These are phyloP conservation scores for Pempheris klunzingeri DNA, from an alignment of 2,797 vertebrate genomes.

Conservation along the genomic window DNA sequence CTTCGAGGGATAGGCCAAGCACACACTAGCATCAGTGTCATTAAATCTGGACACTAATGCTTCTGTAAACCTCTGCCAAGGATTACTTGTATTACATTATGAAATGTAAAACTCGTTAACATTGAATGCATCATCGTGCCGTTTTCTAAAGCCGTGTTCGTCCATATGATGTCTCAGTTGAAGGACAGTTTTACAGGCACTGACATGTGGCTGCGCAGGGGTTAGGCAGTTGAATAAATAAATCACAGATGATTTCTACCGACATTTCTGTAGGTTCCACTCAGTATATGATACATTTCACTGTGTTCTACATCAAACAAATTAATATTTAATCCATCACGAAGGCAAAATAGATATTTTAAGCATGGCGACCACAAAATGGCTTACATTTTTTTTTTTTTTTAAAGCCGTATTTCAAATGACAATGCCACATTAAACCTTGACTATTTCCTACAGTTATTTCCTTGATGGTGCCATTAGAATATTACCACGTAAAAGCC, in stretches of 20 bases:
- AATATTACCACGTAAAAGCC: background rate
- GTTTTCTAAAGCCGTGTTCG: background rate
- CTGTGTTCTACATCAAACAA: background rate
- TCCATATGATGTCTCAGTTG: background rate
- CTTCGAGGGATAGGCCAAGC: background rate
- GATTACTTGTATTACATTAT: background rate
- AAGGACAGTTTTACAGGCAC: background rate
- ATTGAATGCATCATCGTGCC: background rate
- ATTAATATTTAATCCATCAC: background rate
- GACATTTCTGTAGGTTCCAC: too few species aligned
- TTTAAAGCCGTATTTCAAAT: background rate
- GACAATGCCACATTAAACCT: background rate
- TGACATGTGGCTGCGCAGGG: background rate
- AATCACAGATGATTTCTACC: too few species aligned
- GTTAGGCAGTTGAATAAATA: background rate
- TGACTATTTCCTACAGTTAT: background rate
- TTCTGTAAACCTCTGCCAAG: conserved; percentile 6
- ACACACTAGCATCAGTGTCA: background rate
- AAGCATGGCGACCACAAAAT: background rate
- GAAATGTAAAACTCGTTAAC: conserved; percentile 10
- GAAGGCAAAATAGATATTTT: background rate
- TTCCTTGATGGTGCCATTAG: background rate
- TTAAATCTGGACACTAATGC: background rate
- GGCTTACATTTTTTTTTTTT: background rate
- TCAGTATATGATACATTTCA: too few species aligned